Conservation (phyloP, 2,888 invertebrate genomes). For the Zaprionus obscuricornis region DNA sequence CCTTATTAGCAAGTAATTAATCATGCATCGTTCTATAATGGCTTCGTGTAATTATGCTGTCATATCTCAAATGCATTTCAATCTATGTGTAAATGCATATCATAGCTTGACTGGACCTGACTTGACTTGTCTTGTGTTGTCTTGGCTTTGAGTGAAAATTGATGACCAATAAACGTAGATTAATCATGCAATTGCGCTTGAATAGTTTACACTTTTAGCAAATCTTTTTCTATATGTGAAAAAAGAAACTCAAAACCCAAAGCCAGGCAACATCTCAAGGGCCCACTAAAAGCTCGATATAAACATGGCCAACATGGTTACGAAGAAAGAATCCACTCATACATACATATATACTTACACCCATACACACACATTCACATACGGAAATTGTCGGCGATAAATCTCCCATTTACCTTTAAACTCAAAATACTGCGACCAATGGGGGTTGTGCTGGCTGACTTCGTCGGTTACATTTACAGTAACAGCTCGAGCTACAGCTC, state of each 20-base stretch:
- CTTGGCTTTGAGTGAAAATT: slow-evolving; percentile 51
- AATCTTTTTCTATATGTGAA: no score
- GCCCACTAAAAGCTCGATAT: slow-evolving; percentile 72
- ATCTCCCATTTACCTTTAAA: slow-evolving; percentile 78
- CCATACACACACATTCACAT: slow-evolving; percentile 21
- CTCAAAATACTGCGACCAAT: slow-evolving; percentile 69
- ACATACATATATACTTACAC: slow-evolving; percentile 19
- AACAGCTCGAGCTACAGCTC: slow-evolving; percentile 16
- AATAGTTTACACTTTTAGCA: slow-evolving; percentile 55
- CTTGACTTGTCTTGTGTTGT: background rate
- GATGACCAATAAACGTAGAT: slow-evolving; percentile 64
- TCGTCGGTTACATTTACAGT: slow-evolving; percentile 45
- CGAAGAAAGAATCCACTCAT: slow-evolving; percentile 28
- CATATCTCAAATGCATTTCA: slow-evolving; percentile 62
- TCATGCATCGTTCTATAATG: slow-evolving; percentile 53
- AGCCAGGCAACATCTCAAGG: slow-evolving; percentile 48
- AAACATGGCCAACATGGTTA: slow-evolving; percentile 55
- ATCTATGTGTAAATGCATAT: slow-evolving; percentile 63
- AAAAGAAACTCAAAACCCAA: slow-evolving; percentile 17
- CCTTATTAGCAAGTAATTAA: slow-evolving; percentile 65
- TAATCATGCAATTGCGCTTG: slow-evolving; percentile 66
- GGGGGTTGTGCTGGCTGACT: slow-evolving; percentile 42
- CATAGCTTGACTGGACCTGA: no score
- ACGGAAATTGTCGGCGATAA: slow-evolving; percentile 66
- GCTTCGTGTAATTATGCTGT: slow-evolving; percentile 57